Percentiles rank a stretch among this genome's conserved stretches.
Conservation (phyloP, 2,888 invertebrate species). For the Nycteola revayana region DNA sequence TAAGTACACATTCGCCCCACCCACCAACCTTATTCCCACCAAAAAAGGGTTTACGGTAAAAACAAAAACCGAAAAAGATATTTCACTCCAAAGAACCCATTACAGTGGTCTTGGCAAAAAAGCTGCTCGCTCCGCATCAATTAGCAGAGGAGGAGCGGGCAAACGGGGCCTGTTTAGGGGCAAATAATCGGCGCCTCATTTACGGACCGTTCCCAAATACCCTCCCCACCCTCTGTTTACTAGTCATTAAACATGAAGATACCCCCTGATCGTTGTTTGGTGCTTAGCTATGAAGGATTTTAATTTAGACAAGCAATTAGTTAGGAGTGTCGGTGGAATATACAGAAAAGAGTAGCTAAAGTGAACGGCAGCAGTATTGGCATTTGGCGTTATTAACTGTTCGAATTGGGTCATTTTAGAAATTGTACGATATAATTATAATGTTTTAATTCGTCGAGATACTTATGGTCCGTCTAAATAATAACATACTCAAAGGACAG, state of each 20-base stretch:
- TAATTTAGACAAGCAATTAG: no score
- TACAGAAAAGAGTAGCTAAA: neutral
- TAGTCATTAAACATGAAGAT: conserved; percentile 68
- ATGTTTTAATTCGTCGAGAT: no score
- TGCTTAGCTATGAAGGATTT: conserved; percentile 23
- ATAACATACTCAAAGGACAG: no score
- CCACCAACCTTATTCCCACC: conserved; percentile 19
- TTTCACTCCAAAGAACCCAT: conserved; percentile 65
- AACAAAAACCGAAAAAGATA: conserved; percentile 59
- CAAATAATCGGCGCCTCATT: conserved; percentile 71
- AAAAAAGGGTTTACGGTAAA: conserved; percentile 33
- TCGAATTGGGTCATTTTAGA: no score
- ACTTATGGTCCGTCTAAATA: no score
- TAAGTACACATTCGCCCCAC: conserved; percentile 30
- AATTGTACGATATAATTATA: no score
- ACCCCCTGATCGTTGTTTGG: conserved; percentile 29
- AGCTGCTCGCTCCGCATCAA: conserved; percentile 57
- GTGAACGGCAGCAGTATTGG: no score
- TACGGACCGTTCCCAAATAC: conserved; percentile 42
- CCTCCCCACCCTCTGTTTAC: conserved; percentile 58
- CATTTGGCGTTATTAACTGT: no score
- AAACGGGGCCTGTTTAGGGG: conserved; percentile 56
- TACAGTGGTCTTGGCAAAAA: conserved; percentile 65
- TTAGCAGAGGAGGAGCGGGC: conserved; percentile 61
- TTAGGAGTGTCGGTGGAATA: no score